Percentiles rank a stretch among this genome's conserved stretches.
Conservation (phyloP, 2,797 vertebrate genomes). For the Eidolon dupreanum region DNA sequence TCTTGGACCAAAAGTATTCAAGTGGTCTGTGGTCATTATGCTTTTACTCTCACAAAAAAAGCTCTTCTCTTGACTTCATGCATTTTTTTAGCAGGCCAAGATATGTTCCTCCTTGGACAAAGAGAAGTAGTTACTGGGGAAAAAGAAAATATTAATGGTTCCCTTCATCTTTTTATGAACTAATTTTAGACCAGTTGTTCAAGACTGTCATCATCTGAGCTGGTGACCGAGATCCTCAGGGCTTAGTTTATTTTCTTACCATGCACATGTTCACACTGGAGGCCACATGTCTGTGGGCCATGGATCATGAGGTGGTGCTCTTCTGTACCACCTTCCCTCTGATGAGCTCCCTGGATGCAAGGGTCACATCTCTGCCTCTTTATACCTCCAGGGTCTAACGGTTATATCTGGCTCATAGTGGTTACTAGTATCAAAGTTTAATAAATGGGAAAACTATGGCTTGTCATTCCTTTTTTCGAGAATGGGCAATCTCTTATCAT, state of each 20-base stretch:
- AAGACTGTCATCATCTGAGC: neutral
- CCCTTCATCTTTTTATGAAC: neutral
- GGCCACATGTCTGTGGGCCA: accelerated
- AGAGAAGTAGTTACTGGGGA: neutral
- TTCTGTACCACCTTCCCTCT: accelerated
- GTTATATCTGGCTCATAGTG: neutral
- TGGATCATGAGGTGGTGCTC: accelerated
- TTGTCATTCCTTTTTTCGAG: neutral
- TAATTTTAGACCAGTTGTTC: neutral
- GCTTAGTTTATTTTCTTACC: neutral
- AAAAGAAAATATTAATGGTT: neutral
- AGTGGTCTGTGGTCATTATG: neutral
- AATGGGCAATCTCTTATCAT: neutral
- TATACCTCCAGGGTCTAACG: neutral
- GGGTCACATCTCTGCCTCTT: neutral
- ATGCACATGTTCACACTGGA: too few species aligned
- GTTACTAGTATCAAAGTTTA: neutral
- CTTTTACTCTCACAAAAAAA: neutral
- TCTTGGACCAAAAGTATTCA: neutral
- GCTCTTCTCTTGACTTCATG: neutral
- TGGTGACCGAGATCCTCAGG: neutral
- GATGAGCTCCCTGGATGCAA: neutral
- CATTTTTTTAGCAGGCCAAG: neutral
- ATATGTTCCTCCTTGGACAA: neutral
- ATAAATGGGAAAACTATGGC: neutral